Evolutionary conservation across 2,888 invertebrate species (phyloP), one percentile per base, ranked within the genome.

Genomic region (Pseudococcus viburni): DNA sequence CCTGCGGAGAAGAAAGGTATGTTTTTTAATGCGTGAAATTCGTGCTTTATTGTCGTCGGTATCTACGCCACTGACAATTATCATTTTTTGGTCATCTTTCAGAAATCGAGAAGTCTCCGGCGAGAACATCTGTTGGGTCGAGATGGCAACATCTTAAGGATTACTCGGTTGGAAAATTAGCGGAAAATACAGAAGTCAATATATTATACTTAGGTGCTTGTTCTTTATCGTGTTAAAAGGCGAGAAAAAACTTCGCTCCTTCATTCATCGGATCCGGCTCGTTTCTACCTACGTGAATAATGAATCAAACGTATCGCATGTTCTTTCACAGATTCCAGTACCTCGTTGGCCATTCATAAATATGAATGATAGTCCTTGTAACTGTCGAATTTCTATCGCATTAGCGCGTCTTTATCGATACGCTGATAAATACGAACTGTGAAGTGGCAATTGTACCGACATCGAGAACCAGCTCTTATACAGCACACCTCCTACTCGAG

Each of bases 81-180:
- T 80, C 12, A 17, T 19, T 33, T 33, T 33, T 80, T n/a, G 26
- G 84, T 84, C 84, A 51, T 26, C 17, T 22, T 51, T 17, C 19
- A 84, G 55, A 55, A 15, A 12, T 51, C 4, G 15, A 48, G 19
- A 12, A 48, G 11, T 55, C 33, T 19, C 11, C 84, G 22, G 6
- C 19, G 11, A 19, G 39, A 85, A 85, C 85, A 85, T 85, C 85
- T 85, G 85, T 85, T 85, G 33, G 39, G 33, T 85, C 9, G 85
- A 26, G 12, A 39, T 59, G 22, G 55, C 22, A 55, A 85, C 85
- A 55, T 85, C 59, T 85, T 85, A 55, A 85, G 85, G 85, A 59
- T 85, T 85, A 85, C n/a, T 85, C 85, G 85, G 19, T 85, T 64
- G 85, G 85, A 85, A 85, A 85, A 85, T 85, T 85, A 64, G 85